Conservation (phyloP, 2,113 vertebrate species). For the Pluvialis apricaria region DNA sequence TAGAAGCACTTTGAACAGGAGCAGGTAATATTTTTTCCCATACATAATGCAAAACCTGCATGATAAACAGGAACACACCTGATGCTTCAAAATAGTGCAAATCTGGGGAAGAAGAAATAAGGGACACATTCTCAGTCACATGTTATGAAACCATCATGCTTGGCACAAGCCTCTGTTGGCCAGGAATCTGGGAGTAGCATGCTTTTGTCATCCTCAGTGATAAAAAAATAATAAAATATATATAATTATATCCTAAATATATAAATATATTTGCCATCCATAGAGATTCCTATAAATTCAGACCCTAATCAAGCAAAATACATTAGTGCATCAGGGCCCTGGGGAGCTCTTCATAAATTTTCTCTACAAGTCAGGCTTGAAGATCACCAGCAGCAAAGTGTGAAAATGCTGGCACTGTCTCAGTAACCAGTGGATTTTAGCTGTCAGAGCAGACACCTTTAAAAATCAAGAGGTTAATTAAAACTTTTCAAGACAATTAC, state of each 20-base stretch:
- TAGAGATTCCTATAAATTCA: neutral
- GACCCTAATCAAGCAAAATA: neutral
- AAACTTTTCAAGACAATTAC: neutral
- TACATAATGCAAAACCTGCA: neutral
- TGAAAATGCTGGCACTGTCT: neutral
- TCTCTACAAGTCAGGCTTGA: neutral
- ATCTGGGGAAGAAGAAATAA: neutral
- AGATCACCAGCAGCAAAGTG: neutral
- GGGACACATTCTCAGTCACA: neutral
- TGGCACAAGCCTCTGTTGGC: neutral
- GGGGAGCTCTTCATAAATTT: neutral
- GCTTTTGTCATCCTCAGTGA: neutral
- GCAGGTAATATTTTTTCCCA: neutral
- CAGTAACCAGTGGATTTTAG: neutral
- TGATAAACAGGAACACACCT: neutral
- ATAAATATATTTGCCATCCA: neutral
- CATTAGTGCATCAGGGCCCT: neutral
- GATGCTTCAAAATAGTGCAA: neutral
- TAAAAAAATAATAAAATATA: neutral
- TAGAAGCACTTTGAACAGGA: neutral
- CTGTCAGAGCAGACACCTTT: neutral
- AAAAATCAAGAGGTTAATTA: conserved; percentile 1
- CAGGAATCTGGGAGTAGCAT: neutral
- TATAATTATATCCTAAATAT: neutral
- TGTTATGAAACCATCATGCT: neutral